Evolutionary conservation across 1,140 invertebrate species (phyloP).

Genomic region (Microplitis demolitor): DNA sequence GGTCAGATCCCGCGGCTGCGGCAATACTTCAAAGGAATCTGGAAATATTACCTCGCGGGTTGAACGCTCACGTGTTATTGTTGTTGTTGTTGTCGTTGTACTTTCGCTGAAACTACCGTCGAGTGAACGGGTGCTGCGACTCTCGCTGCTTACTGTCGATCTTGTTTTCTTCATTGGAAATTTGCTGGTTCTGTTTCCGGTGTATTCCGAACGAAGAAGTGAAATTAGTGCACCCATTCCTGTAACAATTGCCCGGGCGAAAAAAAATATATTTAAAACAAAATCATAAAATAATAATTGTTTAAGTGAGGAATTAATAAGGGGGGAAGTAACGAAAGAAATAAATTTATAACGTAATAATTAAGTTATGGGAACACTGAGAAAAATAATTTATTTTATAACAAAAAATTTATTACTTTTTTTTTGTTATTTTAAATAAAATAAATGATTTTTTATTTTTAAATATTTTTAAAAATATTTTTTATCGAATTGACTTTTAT

Average conservation of each 20-base stretch:
- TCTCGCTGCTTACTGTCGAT: constrained; percentile 22
- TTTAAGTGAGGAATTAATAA: constrained; percentile 13
- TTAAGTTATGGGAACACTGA: neutral
- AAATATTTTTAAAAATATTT: too few relatives aligned
- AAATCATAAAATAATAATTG: constrained; percentile 17
- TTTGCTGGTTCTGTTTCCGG: constrained; percentile 30
- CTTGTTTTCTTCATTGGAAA: constrained; percentile 27
- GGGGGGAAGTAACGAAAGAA: neutral
- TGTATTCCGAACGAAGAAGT: constrained; percentile 51
- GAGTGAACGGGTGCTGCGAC: constrained; percentile 34
- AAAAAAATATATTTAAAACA: constrained; percentile 33
- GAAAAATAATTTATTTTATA: neutral
- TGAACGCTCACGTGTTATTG: constrained; percentile 36
- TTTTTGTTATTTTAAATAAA: too few relatives aligned
- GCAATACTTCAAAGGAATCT: constrained; percentile 58
- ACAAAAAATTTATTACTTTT: too few relatives aligned
- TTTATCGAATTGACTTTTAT: too few relatives aligned
- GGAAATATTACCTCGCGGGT: constrained; percentile 56
- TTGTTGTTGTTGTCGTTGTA: constrained; percentile 27
- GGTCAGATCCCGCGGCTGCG: constrained; percentile 52
- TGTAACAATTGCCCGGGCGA: constrained; percentile 52
- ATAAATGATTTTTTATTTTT: too few relatives aligned
- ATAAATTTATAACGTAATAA: neutral
- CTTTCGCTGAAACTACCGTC: constrained; percentile 29
- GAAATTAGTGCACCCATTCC: constrained; percentile 55